Base-by-base conservation (phyloP, 2,888 invertebrate genomes). In the Pomacea canaliculata region DNA sequence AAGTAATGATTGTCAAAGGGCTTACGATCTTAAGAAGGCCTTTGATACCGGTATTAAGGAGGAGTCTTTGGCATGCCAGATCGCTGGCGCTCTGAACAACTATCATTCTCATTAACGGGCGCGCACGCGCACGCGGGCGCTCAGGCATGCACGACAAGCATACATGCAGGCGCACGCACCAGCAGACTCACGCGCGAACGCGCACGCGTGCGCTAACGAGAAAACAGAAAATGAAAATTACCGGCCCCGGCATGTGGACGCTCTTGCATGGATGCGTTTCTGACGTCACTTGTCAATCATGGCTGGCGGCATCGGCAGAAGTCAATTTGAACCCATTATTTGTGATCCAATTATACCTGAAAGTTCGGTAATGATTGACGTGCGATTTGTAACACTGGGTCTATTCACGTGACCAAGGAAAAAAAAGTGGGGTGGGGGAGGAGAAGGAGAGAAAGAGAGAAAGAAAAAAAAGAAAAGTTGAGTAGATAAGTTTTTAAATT, bases 201-300 rank as follows among this genome's bases (percentile, higher is more conserved):
- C 68, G 69, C 73, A 73, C 73, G 68, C 70, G 62, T 56, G 69
- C n/a, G 65, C 12, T 49, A 27, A 9, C 13, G 70, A 65, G 70
- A 49, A 51, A 37, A 66, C 12, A 66, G 62, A 46, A 73, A 73
- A 70, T 59, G 48, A 70, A 74, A 74, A 73, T 68, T 73, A 68
- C 68, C 27, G 69, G 74, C 56, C 73, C 13, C 37, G 37, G 73
- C 73, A 67, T 27, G 63, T 56, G 46, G 23, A 60, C 60, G 68
- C 62, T 68, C 16, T 62, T 69, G 74, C 74, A 59, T 69, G 66
- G 66, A 63, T 63, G 73, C 69, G 23, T 56, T 48, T 60, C 69
- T 69, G 68, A 72, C 76, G 76, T 70, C 73, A 73, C 67, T 63
- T 71, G 67, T 78, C 73, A 59, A 74, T 73, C 70, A 77, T n/a